Conservation (phyloP, 2,113 vertebrate genomes). For the Pelodiscus sinensis region DNA sequence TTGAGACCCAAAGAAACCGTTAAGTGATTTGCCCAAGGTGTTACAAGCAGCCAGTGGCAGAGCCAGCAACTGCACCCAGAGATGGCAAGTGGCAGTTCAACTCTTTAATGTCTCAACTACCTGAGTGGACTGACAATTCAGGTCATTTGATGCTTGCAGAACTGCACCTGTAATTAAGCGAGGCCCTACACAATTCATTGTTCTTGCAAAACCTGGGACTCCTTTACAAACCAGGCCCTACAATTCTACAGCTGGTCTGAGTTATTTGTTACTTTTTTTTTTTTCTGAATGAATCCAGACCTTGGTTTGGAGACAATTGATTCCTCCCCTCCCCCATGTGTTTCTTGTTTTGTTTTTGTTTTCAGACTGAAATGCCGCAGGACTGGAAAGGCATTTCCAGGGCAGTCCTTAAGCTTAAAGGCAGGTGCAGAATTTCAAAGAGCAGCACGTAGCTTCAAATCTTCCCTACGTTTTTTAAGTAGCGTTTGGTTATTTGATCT, state of each 20-base stretch:
- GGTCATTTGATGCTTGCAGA: background rate
- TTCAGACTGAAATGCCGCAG: background rate
- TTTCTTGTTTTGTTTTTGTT: accelerated
- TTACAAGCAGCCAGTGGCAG: background rate
- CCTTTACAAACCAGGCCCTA: background rate
- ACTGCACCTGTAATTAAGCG: background rate
- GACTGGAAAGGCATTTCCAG: conserved; percentile 16
- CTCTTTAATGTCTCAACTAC: background rate
- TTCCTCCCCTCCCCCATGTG: background rate
- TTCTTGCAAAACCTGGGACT: background rate
- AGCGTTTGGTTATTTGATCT: accelerated
- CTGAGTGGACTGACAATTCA: background rate
- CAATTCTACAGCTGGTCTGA: background rate
- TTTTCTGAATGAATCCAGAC: background rate
- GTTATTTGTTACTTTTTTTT: background rate
- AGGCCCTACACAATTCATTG: accelerated
- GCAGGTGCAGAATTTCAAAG: conserved; percentile 13
- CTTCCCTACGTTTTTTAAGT: accelerated
- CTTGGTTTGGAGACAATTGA: background rate
- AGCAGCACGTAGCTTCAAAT: accelerated
- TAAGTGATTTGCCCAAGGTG: background rate
- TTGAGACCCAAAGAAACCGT: background rate
- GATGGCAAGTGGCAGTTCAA: background rate
- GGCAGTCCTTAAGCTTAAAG: background rate
- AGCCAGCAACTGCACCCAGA: background rate